Percentiles rank a stretch among this genome's conserved stretches.
These are phyloP conservation scores for Coecobrya sp. DNA, from an alignment of 2,888 invertebrate species.

Conservation along the genomic window DNA sequence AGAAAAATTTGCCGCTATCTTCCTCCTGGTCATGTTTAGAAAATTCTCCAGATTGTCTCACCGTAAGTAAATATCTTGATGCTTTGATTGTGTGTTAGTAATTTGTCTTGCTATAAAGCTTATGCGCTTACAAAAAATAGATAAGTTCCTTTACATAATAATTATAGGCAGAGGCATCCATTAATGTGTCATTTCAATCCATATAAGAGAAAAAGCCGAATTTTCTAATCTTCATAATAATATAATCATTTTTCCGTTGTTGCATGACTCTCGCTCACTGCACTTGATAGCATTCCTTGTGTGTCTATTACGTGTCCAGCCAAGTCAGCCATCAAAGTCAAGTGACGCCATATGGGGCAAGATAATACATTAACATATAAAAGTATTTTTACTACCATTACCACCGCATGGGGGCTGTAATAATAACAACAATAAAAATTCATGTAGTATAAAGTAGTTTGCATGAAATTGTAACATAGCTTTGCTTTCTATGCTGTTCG, in stretches of 20 bases:
- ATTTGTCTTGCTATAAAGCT: no score
- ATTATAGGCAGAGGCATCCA: background rate
- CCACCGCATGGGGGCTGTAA: background rate
- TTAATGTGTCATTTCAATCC: constrained; percentile 4
- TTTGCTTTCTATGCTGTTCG: background rate
- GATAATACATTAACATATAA: background rate
- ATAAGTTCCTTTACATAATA: background rate
- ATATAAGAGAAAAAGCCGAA: background rate
- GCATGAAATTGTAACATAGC: constrained; percentile 1
- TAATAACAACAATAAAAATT: constrained; percentile 5
- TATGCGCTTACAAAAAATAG: no score
- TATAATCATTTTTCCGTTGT: background rate
- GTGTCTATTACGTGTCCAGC: background rate
- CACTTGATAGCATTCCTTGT: background rate
- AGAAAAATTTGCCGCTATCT: background rate
- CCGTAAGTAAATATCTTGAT: constrained; percentile 17
- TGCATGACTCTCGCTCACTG: no score
- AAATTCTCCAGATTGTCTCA: constrained; percentile 25
- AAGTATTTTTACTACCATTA: background rate
- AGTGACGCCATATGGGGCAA: constrained; percentile 41
- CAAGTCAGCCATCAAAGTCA: background rate
- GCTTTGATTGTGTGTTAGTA: no score
- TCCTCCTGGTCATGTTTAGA: constrained; percentile 21
- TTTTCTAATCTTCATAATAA: background rate
- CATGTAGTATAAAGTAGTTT: background rate